Base-by-base conservation (phyloP, 2,888 invertebrate species). In the Dryococelus australis region DNA sequence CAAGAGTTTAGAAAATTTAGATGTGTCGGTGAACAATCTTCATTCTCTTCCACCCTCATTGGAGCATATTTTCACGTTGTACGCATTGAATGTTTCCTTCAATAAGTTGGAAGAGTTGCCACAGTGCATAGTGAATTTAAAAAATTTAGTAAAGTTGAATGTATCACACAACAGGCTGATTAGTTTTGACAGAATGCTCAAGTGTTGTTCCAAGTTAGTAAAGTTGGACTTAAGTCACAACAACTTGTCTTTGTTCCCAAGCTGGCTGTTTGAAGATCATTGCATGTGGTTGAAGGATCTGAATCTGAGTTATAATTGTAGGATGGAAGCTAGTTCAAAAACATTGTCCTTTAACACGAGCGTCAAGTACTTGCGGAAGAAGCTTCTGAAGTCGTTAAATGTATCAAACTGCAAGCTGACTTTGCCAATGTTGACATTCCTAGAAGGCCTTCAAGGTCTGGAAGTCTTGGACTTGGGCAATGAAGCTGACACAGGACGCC, bases 221-320 rank as follows among this genome's bases (percentile, higher is more conserved):
- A 27, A 16, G 28, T 24, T 83, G 83, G 83, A 83, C 9, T 35
- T 83, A 35, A 83, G 83, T 20, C 24, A 35, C 43, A 83, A 83
- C 83, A 16, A 20, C 28, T 35, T 83, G 83, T 13, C 16, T 20
- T 13, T 83, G 24, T 35, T 83, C 43, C 83, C 83, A 9, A 35
- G 43, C 5, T 83, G 83, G 83, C 35, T 83, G 27, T 35, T 83
- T 27, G 43, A 28, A 20, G 83, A 83, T 35, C 83, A 83, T 20
- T 83, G 83, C 83, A 83, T 83, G 83, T 83, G 28, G 35, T 24
- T 83, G 28, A 27, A 43, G 43, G 83, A 83, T 9, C 83, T 83
- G 35, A 35, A 35, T 20, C 28, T 83, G 28, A 83, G 28, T 35
- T 26, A 83, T 26, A 83, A 83, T 24, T 26, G 3, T 20, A 16